Evolutionary conservation across 2,113 vertebrate genomes (phyloP), one percentile per base, ranked within the genome.

Genomic region (Rhinoderma darwinii): DNA sequence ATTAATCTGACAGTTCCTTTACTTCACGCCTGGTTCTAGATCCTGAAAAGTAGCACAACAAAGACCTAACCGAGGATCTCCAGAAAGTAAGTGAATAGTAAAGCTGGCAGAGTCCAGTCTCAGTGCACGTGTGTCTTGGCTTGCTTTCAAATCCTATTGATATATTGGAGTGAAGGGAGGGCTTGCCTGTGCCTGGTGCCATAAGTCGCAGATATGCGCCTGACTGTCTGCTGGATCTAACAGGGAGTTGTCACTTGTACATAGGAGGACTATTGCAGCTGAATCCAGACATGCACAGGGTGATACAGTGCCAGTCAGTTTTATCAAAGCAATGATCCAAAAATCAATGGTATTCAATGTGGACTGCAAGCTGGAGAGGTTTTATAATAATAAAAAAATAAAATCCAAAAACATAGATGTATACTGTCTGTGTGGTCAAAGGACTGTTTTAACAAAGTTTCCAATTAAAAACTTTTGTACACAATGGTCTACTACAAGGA

Each of bases 191-290:
- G 83, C 72, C 83, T 84, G 84, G 73, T 85, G 73, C 84, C 72
- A 77, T 35, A 44, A n/a, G n/a, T 74, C 41, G 68, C 47, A 84
- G 68, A 43, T 70, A 61, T 54, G 82, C 30, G 66, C 63, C 66
- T 50, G 11, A 17, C 66, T 83, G 82, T 82, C 82, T 83, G 41
- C 82, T 83, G n/a, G 27, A 32, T 70, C 61, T 83, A 70, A 35
- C 43, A 50, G 12, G 79, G 78, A 56, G 66, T 63, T 80, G 77
- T 59, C 51, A 80, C 51, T 59, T n/a, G 6, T 15, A 30, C 51
- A 80, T 59, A 25, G 39, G 0, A 32, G 20, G 41, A 41, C 39
- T 43, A 43, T 17, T 25, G 75, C 47, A 35, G 18, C 50, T 15
- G 20, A 25, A 79, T 11, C 47, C 50, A 35, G 25, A 32, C 76